Percentiles rank a stretch among this genome's conserved stretches.
These are phyloP conservation scores for Eupsilia transversa DNA, from an alignment of 2,888 invertebrate species.

Conservation along the genomic window DNA sequence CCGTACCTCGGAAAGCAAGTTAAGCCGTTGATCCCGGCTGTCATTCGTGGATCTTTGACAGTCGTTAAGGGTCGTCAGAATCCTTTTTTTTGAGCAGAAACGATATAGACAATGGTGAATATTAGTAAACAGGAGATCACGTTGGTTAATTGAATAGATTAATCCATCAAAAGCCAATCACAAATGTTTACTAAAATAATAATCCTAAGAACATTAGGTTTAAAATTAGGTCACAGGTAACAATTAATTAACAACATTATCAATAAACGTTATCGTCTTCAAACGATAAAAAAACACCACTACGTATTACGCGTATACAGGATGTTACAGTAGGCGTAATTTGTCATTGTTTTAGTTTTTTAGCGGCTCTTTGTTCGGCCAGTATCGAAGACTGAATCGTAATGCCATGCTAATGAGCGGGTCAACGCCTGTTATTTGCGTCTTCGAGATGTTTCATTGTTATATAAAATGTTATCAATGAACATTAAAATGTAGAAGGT, in stretches of 20 bases:
- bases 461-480: slow-evolving; percentile 58
- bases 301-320: slow-evolving; percentile 58
- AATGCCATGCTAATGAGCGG: slow-evolving; percentile 77
- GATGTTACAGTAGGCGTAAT: slow-evolving; percentile 69
- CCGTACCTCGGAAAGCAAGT: too few species aligned
- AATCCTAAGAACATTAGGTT: too few species aligned
- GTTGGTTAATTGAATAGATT: neutral
- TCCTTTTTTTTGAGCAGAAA: neutral
- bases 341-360: slow-evolving; percentile 78
- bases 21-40: too few species aligned
- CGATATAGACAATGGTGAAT: neutral
- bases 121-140: too few species aligned
- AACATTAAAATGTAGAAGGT: slow-evolving; percentile 13
- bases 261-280: slow-evolving; percentile 15
- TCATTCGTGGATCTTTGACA: too few species aligned
- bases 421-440: slow-evolving; percentile 70
- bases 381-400: slow-evolving; percentile 70
- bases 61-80: too few species aligned
- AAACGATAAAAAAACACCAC: slow-evolving; percentile 44
- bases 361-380: slow-evolving; percentile 72
- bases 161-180: too few species aligned
- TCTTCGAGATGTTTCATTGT: slow-evolving; percentile 65
- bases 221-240: slow-evolving; percentile 23
- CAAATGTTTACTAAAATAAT: neutral
- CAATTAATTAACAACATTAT: slow-evolving; percentile 20